Evolutionary conservation across 2,888 invertebrate species (phyloP).

Genomic region (Eulithis prunata): DNA sequence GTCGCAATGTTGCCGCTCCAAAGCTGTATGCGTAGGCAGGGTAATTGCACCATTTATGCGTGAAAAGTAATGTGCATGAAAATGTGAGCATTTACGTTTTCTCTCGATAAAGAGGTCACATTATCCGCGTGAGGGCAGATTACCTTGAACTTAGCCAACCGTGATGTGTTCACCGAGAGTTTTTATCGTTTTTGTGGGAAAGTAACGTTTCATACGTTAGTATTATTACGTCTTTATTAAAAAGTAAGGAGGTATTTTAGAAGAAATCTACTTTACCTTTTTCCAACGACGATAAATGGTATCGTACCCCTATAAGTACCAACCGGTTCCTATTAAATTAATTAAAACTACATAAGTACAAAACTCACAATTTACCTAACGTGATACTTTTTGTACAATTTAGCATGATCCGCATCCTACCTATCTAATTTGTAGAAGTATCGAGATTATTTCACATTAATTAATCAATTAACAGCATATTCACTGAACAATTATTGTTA

Average conservation of each 20-base stretch:
- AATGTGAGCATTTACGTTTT: slow-evolving; percentile 38
- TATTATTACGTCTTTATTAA: neutral
- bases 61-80: slow-evolving; percentile 40
- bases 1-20: neutral
- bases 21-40: slow-evolving; percentile 18
- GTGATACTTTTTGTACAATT: too few relatives aligned
- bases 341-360: too few relatives aligned
- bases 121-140: slow-evolving; percentile 40
- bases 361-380: too few relatives aligned
- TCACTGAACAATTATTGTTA: slow-evolving; percentile 5
- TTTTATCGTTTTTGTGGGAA: slow-evolving; percentile 25
- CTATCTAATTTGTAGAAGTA: too few relatives aligned
- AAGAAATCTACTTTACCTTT: too few relatives aligned
- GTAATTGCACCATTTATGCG: slow-evolving; percentile 36
- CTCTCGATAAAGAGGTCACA: slow-evolving; percentile 40
- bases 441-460: neutral
- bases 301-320: too few relatives aligned
- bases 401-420: too few relatives aligned
- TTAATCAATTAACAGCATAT: neutral
- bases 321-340: too few relatives aligned
- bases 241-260: neutral
- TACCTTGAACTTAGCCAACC: slow-evolving; percentile 33
- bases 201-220: slow-evolving; percentile 1
- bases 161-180: slow-evolving; percentile 20
- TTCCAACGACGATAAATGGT: too few relatives aligned